Percentiles rank a stretch among this genome's conserved stretches.
Conservation (phyloP, 2,113 vertebrate species). For the Caranx melampygus region DNA sequence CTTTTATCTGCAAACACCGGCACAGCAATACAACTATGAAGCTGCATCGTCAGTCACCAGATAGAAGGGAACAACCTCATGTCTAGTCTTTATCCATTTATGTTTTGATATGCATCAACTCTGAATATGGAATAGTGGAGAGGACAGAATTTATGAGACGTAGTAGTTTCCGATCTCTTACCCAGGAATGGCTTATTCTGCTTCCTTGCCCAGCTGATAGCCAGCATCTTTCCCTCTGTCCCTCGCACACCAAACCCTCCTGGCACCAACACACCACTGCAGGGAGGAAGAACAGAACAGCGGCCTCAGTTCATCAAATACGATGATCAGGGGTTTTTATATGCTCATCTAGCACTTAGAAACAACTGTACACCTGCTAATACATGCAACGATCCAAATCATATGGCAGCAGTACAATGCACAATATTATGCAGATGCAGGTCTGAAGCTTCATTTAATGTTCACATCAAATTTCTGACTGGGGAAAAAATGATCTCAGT, state of each 20-base stretch:
- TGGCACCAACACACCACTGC: slow-evolving; percentile 94
- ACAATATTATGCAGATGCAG: background rate
- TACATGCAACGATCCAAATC: background rate
- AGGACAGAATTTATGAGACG: background rate
- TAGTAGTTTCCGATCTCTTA: slow-evolving; percentile 67
- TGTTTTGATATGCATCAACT: background rate
- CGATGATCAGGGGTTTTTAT: background rate
- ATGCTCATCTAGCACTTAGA: background rate
- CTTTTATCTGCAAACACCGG: background rate
- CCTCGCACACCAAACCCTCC: slow-evolving; percentile 96
- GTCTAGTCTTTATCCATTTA: background rate
- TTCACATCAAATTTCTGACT: no score
- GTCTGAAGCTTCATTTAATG: background rate
- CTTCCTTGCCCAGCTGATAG: slow-evolving; percentile 96
- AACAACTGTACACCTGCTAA: background rate
- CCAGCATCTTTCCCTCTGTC: slow-evolving; percentile 97
- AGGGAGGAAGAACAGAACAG: background rate
- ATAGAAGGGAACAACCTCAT: background rate
- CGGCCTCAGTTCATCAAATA: background rate
- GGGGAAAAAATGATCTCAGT: no score
- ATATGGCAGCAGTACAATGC: background rate
- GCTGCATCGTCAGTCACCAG: background rate
- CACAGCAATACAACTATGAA: background rate
- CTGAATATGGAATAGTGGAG: background rate
- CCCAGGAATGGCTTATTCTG: slow-evolving; percentile 97